Percentiles rank a stretch among this genome's conserved stretches.
phyloP scores from a whole-genome alignment of 2,888 invertebrate species.

The Zygaena filipendulae region DNA sequence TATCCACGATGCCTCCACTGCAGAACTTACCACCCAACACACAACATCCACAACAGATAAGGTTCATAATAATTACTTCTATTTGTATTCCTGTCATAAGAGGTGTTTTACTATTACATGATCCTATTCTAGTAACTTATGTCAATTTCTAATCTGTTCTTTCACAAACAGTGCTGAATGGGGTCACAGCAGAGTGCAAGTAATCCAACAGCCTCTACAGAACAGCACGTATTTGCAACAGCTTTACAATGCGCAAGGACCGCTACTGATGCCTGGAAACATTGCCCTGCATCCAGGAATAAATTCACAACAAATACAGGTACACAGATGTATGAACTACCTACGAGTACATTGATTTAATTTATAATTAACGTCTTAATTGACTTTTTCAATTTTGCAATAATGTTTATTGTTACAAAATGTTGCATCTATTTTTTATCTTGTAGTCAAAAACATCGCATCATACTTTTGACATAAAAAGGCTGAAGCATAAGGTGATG shows the following conservation, averaged over 20 bases:
- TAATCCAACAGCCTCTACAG: slow-evolving; percentile 83
- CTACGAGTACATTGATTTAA: too few relatives aligned
- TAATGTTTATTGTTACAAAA: too few relatives aligned
- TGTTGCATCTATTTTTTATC: too few relatives aligned
- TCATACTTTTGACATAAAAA: too few relatives aligned
- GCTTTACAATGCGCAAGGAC: slow-evolving; percentile 82
- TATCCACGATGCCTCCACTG: slow-evolving; percentile 82
- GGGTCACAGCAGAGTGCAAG: slow-evolving; percentile 82
- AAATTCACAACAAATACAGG: slow-evolving; percentile 82
- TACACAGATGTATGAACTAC: slow-evolving; percentile 27
- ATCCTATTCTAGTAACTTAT: too few relatives aligned
- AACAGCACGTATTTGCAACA: slow-evolving; percentile 83
- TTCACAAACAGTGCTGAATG: slow-evolving; percentile 70
- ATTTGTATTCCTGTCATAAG: too few relatives aligned
- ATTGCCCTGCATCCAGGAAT: slow-evolving; percentile 79
- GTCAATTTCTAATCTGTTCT: too few relatives aligned
- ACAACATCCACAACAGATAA: slow-evolving; percentile 70
- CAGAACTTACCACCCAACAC: slow-evolving; percentile 71
- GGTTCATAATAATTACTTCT: slow-evolving; percentile 31
- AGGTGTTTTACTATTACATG: too few relatives aligned
- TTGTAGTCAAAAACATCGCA: too few relatives aligned
- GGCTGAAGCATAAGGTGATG: too few relatives aligned
- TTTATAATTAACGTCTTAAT: too few relatives aligned
- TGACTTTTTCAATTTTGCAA: too few relatives aligned
- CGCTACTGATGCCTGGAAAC: slow-evolving; percentile 83